Evolutionary conservation across 2,888 invertebrate species (phyloP), one percentile per base, ranked within the genome.

Genomic region (Masnerella sp.): DNA sequence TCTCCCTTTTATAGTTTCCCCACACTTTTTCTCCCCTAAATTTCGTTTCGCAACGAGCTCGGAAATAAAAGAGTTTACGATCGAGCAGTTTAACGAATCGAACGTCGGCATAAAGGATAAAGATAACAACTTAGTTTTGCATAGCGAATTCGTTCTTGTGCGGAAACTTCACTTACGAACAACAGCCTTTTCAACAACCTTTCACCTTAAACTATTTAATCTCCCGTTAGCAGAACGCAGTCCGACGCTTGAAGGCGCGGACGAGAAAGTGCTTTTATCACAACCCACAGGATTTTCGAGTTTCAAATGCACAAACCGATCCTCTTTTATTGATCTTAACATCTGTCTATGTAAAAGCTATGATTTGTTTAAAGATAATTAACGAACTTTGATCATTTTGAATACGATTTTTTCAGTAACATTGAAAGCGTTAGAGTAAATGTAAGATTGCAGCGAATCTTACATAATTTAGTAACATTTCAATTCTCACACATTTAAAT

Each of bases 141-240:
- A 42, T 43, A 34, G 42, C 40, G 17, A 43, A 34, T 52, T 43
- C 25, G 18, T 34, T 43, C 25, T 28, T 43, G 8, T 18, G 28
- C 12, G 17, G n/a, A 34, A 34, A 43, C 30, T 64, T 64, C 17
- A 2, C 15, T 32, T 34, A 11, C 7, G 15, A 32, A 52, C 36
- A 64, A 43, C 28, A 52, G 28, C 30, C 22, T 52, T 45, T 47
- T 20, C 38, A 54, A 47, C 65, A 65, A 30, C 47, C 36, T 64
- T 54, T 47, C 20, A 22, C 54, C 47, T 54, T 54, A 38, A 30
- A 65, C 36, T 47, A 54, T 65, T 54, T 65, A 65, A 54, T 65
- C 54, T 54, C 12, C 14, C 18, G 9, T 34, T 32, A 25, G 36
- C 17, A 56, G 42, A 56, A 47, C 47, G 36, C 30, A 43, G 7